phyloP scores from a whole-genome alignment of 2,888 invertebrate genomes.

The Acleris sparsana region DNA sequence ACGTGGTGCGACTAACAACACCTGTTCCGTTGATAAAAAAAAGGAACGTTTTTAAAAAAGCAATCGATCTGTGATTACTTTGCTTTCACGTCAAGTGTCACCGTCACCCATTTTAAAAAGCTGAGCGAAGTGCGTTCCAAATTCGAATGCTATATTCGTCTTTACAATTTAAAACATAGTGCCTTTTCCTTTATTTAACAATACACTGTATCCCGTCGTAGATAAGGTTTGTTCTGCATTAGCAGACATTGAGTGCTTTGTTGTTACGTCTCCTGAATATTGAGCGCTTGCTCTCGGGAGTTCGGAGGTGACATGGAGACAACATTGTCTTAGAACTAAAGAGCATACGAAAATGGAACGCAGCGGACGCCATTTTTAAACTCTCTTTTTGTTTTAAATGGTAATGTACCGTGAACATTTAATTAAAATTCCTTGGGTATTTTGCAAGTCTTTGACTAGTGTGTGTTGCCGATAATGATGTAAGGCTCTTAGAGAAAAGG shows the following conservation, averaged over 20 bases:
- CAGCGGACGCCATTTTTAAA: slow-evolving; percentile 38
- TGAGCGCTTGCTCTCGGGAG: slow-evolving; percentile 57
- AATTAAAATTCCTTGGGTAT: not conserved
- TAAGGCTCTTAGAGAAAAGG: too few species aligned
- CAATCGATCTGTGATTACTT: slow-evolving; percentile 30
- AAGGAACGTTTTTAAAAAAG: slow-evolving; percentile 26
- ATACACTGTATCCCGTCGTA: slow-evolving; percentile 17
- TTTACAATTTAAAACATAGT: slow-evolving; percentile 45
- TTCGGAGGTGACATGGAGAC: slow-evolving; percentile 51
- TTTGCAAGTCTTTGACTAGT: too few species aligned
- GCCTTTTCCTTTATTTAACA: slow-evolving; percentile 3
- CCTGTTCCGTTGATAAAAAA: not conserved
- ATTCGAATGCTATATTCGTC: slow-evolving; percentile 46
- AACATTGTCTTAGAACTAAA: slow-evolving; percentile 55
- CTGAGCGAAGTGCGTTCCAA: slow-evolving; percentile 39
- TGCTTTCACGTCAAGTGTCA: slow-evolving; percentile 5
- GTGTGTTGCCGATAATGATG: too few species aligned
- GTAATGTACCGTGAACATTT: slow-evolving; percentile 15
- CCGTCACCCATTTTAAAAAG: slow-evolving; percentile 31
- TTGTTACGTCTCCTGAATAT: slow-evolving; percentile 58
- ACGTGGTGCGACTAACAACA: not conserved
- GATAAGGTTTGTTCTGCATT: slow-evolving; percentile 43
- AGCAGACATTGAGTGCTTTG: slow-evolving; percentile 42
- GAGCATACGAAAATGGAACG: slow-evolving; percentile 56
- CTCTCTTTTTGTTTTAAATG: slow-evolving; percentile 1